These are phyloP conservation scores for Heliothis subflexa DNA, from an alignment of 1,140 invertebrate species.

Conservation along the genomic window DNA sequence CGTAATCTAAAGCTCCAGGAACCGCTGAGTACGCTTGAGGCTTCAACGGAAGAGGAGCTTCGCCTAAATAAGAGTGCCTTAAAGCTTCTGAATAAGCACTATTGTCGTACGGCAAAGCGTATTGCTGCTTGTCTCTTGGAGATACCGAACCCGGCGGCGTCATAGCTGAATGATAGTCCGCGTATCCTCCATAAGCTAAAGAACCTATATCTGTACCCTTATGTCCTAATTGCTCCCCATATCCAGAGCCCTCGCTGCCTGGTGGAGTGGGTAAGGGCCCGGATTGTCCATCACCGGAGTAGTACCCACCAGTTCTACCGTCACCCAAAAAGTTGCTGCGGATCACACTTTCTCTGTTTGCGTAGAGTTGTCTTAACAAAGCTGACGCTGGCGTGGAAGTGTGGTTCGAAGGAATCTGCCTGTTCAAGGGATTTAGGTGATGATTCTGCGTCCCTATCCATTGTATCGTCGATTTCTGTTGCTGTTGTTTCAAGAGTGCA, in stretches of 20 bases:
- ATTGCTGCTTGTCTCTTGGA: slow-evolving; percentile 94
- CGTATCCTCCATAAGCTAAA: slow-evolving; percentile 88
- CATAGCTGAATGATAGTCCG: slow-evolving; percentile 96
- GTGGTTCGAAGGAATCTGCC: slow-evolving; percentile 86
- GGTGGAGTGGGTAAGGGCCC: slow-evolving; percentile 95
- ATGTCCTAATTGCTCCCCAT: slow-evolving; percentile 88
- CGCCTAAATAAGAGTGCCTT: slow-evolving; percentile 87
- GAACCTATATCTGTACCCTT: slow-evolving; percentile 79
- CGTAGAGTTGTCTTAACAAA: slow-evolving; percentile 95
- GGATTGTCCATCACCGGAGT: slow-evolving; percentile 86
- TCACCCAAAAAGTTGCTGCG: slow-evolving; percentile 93
- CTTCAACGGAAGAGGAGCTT: slow-evolving; percentile 93
- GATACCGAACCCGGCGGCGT: slow-evolving; percentile 98
- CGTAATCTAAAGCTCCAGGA: slow-evolving; percentile 85
- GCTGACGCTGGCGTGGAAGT: slow-evolving; percentile 92
- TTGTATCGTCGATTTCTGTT: slow-evolving; percentile 95
- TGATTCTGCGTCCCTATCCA: slow-evolving; percentile 95
- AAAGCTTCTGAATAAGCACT: slow-evolving; percentile 81
- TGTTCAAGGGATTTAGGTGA: slow-evolving; percentile 88
- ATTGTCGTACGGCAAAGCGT: slow-evolving; percentile 82
- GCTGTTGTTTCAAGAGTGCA: slow-evolving; percentile 92
- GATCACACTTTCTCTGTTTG: slow-evolving; percentile 97
- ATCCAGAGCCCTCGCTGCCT: slow-evolving; percentile 92
- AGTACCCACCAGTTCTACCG: slow-evolving; percentile 86
- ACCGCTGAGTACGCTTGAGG: slow-evolving; percentile 94